These are phyloP conservation scores for Philopotamus ludificatus DNA, from an alignment of 1,140 invertebrate species.

Conservation along the genomic window DNA sequence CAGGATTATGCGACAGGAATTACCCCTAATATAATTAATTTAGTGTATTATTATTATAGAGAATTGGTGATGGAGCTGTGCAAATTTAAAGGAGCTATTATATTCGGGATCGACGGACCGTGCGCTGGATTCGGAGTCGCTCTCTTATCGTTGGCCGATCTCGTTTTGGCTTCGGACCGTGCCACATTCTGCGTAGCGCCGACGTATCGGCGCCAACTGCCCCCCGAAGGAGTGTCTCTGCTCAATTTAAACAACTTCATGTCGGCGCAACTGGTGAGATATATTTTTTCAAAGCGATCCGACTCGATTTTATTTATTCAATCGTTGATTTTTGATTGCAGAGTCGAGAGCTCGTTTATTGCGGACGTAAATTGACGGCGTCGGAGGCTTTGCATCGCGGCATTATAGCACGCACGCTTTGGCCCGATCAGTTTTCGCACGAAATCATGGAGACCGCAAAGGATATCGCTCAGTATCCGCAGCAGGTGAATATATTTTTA, in stretches of 20 bases:
- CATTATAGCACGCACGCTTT: conserved; percentile 69
- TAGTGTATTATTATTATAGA: conserved; percentile 11
- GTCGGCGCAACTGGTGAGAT: conserved; percentile 30
- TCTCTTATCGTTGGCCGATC: conserved; percentile 48
- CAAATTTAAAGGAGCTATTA: conserved; percentile 20
- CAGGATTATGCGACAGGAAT: too few species aligned
- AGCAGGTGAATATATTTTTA: conserved; percentile 55
- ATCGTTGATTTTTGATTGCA: conserved; percentile 6
- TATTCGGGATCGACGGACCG: conserved; percentile 44
- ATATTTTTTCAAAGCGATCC: not conserved
- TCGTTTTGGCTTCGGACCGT: conserved; percentile 47
- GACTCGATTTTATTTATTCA: conserved; percentile 8
- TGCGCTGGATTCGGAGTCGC: conserved; percentile 46
- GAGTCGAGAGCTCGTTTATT: conserved; percentile 62
- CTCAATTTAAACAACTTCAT: conserved; percentile 14
- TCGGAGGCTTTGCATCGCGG: conserved; percentile 68
- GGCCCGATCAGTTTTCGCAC: conserved; percentile 68
- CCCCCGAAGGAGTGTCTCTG: conserved; percentile 32
- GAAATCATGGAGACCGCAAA: conserved; percentile 64
- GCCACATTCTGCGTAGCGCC: conserved; percentile 46
- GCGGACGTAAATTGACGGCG: conserved; percentile 67
- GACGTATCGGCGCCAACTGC: conserved; percentile 30
- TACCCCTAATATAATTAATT: not conserved
- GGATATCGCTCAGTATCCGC: conserved; percentile 64
- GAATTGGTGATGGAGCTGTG: conserved; percentile 30